Base-by-base conservation (phyloP, 2,797 vertebrate species). In the Falco cherrug region DNA sequence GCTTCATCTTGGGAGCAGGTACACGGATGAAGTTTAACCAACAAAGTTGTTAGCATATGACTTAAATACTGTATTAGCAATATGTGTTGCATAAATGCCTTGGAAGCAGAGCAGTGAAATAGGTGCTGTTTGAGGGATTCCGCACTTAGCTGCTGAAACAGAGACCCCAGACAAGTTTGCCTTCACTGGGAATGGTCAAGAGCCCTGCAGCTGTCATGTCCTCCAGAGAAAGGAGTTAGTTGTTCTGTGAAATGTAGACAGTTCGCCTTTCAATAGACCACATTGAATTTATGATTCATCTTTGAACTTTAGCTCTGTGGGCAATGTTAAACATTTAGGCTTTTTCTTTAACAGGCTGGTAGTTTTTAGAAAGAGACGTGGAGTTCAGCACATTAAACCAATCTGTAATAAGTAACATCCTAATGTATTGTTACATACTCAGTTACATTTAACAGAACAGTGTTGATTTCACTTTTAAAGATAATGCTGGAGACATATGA, bases 211-310 rank as follows among this genome's bases (percentile, higher is more conserved):
- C 93, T 95, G 89, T 86, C 88, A 67, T 91, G 31, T 73, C 35
- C 84, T 89, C 25, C 16, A 75, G 70, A 96, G 84, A 96, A 97
- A 97, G 91, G 51, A 71, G 39, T 57, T 67, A 16, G 56, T 92
- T 97, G 84, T 97, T 97, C 94, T 71, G 39, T 48, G 61, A 95
- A 63, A 88, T 56, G 10, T 73, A 56, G 93, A 75, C 86, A 95
- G 84, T 85, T 95, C 1, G 14, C 75, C 73, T 95, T 96, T 96
- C 89, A 96, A 75, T 56, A 73, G 60, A 73, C 53, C 21, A 45
- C 25, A 95, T 2, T 37, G 48, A 89, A 94, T 68, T 90, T 90
- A 84, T 53, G 90, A 95, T 94, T 96, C 19, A 80, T 92, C 54
- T 89, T 39, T 84, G 69, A 96, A 93, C 92, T 97, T 95, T 65